Percentiles rank a stretch among this genome's conserved stretches.
Evolutionary conservation across 2,888 invertebrate genomes (phyloP).

Genomic region (Drosophila macrospina): DNA sequence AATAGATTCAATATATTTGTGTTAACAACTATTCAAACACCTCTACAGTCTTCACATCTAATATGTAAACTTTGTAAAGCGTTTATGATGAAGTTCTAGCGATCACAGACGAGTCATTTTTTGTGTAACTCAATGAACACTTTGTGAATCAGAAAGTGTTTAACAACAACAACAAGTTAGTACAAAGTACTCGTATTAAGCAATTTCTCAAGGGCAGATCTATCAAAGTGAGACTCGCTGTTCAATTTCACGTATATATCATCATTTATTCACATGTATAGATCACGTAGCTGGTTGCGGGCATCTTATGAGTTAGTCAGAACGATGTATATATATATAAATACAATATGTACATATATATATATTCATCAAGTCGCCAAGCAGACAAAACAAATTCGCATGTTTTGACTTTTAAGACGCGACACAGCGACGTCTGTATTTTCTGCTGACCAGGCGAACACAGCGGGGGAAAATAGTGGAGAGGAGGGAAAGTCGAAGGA

Average conservation of each 20-base stretch:
- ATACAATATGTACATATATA: too few relatives aligned
- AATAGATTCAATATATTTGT: too few relatives aligned
- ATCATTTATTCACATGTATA: background rate
- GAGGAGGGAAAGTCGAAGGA: too few relatives aligned
- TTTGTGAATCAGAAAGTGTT: background rate
- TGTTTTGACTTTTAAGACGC: constrained; percentile 41
- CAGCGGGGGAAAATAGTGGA: background rate
- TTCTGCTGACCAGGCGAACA: constrained; percentile 31
- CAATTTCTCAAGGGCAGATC: background rate
- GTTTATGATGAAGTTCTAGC: background rate
- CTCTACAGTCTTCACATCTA: too few relatives aligned
- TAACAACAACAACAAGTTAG: background rate
- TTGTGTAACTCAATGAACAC: background rate
- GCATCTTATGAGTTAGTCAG: constrained; percentile 24
- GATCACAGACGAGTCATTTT: background rate
- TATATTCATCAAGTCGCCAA: constrained; percentile 19
- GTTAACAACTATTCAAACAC: too few relatives aligned
- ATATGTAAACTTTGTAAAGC: too few relatives aligned
- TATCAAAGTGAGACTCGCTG: background rate
- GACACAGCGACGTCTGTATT: constrained; percentile 30
- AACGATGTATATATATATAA: constrained; percentile 4
- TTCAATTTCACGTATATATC: background rate
- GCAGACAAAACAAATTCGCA: constrained; percentile 48
- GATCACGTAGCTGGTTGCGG: constrained; percentile 17
- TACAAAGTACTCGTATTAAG: background rate